phyloP scores from a whole-genome alignment of 2,888 invertebrate species.

The Nomada fabriciana region DNA sequence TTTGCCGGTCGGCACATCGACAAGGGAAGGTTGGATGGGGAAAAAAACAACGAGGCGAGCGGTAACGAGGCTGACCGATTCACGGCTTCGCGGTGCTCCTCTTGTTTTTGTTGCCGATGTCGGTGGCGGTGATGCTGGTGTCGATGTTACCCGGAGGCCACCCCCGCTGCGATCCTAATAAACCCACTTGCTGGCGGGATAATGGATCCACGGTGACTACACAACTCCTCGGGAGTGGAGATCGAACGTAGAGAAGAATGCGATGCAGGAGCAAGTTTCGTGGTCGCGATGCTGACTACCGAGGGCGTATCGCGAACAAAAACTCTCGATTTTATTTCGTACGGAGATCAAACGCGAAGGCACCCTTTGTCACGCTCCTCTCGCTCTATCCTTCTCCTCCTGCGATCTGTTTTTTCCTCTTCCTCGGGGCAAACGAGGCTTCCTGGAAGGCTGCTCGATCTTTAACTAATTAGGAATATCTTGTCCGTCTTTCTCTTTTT shows the following conservation, averaged over 20 bases:
- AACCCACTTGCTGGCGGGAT: constrained; percentile 82
- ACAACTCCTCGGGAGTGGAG: constrained; percentile 75
- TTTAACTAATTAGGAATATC: too few relatives aligned
- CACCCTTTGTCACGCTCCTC: constrained; percentile 26
- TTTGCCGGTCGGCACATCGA: constrained; percentile 40
- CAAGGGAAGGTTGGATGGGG: constrained; percentile 56
- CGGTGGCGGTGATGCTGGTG: constrained; percentile 70
- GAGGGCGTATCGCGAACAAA: constrained; percentile 35
- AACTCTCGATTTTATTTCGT: constrained; percentile 24
- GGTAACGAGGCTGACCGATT: constrained; percentile 83
- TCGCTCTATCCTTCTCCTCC: not conserved
- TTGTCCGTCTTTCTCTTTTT: too few relatives aligned
- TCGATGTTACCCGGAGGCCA: constrained; percentile 81
- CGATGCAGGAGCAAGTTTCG: constrained; percentile 50
- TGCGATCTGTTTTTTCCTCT: not conserved
- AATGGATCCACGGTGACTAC: constrained; percentile 83
- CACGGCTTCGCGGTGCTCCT: constrained; percentile 68
- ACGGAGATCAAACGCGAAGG: constrained; percentile 25
- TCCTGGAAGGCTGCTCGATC: too few relatives aligned
- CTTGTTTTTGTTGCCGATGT: constrained; percentile 62
- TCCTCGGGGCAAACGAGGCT: too few relatives aligned
- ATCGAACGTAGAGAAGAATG: constrained; percentile 18
- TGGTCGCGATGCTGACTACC: constrained; percentile 64
- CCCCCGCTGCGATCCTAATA: constrained; percentile 84
- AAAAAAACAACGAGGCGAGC: constrained; percentile 22